Base-by-base conservation (phyloP, 2,113 vertebrate species). In the Crotophaga sulcirostris region DNA sequence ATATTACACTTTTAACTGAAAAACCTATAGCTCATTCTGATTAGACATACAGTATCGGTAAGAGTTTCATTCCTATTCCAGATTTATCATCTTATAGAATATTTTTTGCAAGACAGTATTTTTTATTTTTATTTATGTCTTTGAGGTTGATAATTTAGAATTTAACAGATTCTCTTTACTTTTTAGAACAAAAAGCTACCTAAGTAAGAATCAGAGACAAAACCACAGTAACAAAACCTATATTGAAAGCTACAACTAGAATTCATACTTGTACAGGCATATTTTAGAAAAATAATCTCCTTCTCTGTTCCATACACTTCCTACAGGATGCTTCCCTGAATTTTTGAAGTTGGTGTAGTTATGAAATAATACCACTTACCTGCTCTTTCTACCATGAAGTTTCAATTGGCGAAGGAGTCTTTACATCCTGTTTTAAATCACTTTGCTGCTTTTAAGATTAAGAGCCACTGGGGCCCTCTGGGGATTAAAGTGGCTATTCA, bases 401-500 rank as follows among this genome's bases (percentile, higher is more conserved):
- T 84, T 94, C 66, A 69, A 21, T 11, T 64, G 49, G 4, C 40
- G 45, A 84, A 93, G 54, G 66, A 85, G 92, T 93, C 66, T 89
- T 93, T 78, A 54, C 49, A 72, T 72, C 44, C 47, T 84, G n/a
- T 60, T 72, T 58, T 82, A 89, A 95, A 94, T 28, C 28, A 80
- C 45, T 89, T 87, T 45, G 29, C n/a, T 86, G 67, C 42, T 74
- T 31, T 96, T 93, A 82, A 84, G n/a, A 75, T 94, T 80, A 87
- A 95, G 73, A 81, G 34, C 58, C 73, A 81, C 26, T 44, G 45
- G 20, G 62, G 66, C 33, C 29, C 28, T 89, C 77, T 49, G 36
- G 17, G 58, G n/a, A 81, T 72, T 87, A 68, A 93, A 45, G 77
- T 21, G 64, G 28, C 60, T 68, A 52, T 79, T 84, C 77, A 94